Evolutionary conservation across 2,888 invertebrate species (phyloP).

Genomic region (Eupithecia vulgata): DNA sequence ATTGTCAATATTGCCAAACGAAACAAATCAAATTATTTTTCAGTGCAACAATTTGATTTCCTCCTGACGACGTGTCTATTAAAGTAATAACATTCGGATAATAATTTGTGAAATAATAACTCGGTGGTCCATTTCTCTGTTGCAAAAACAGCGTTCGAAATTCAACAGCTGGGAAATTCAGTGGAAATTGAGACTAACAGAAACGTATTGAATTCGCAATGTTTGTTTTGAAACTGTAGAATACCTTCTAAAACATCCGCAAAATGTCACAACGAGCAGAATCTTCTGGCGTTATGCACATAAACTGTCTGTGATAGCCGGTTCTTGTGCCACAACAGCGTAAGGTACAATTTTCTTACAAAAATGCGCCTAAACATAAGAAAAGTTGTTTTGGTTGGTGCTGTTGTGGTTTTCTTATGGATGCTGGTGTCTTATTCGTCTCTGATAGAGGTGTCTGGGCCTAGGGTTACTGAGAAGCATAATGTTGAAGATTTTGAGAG

Average conservation of each 20-base stretch:
- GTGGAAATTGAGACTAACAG: not conserved
- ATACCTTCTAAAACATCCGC: slow-evolving; percentile 1
- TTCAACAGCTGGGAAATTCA: not conserved
- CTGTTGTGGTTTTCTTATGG: slow-evolving; percentile 61
- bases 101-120: not conserved
- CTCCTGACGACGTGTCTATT: slow-evolving; percentile 25
- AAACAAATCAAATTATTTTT: not conserved
- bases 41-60: slow-evolving; percentile 9
- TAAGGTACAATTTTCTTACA: not conserved
- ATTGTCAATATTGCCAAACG: not conserved
- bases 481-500: slow-evolving; percentile 57
- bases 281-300: not conserved
- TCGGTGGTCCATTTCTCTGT: not conserved
- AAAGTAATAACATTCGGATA: slow-evolving; percentile 1
- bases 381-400: slow-evolving; percentile 58
- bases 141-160: slow-evolving; percentile 1
- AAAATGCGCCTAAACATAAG: slow-evolving; percentile 75
- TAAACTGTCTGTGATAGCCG: not conserved
- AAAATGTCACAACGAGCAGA: slow-evolving; percentile 10
- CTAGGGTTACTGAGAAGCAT: slow-evolving; percentile 33
- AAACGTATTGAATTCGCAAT: not conserved
- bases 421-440: slow-evolving; percentile 64
- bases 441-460: slow-evolving; percentile 55
- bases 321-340: not conserved
- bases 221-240: slow-evolving; percentile 9